Evolutionary conservation across 2,113 vertebrate genomes (phyloP).

Genomic region (Orycteropus afer): DNA sequence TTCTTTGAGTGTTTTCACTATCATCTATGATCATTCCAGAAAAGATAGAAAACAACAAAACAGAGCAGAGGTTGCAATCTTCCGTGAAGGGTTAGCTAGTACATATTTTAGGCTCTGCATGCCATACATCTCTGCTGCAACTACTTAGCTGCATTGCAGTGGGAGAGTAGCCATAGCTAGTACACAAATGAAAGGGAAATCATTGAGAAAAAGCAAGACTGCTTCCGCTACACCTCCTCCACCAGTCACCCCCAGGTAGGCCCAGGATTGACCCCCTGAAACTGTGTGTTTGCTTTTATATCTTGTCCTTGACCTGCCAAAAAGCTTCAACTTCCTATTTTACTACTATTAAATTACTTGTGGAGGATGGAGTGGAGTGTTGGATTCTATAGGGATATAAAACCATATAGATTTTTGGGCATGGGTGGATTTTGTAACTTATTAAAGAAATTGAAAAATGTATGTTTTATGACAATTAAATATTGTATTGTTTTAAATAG

Average conservation of each 20-base stretch:
- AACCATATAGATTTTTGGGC: not conserved
- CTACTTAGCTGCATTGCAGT: not conserved
- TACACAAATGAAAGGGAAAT: no score
- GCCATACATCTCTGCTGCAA: not conserved
- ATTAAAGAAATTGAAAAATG: not conserved
- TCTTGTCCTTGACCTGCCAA: not conserved
- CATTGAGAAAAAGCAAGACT: not conserved
- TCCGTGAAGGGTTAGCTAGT: not conserved
- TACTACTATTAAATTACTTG: not conserved
- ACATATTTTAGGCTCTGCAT: not conserved
- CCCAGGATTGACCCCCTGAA: not conserved
- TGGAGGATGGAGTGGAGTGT: not conserved
- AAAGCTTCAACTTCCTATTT: not conserved
- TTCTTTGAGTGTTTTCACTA: not conserved
- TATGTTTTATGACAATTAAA: slow-evolving; percentile 17
- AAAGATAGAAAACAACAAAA: not conserved
- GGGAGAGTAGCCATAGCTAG: no score
- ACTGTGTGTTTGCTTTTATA: not conserved
- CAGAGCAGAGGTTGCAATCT: not conserved
- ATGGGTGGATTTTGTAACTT: not conserved
- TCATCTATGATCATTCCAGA: not conserved
- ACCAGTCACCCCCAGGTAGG: not conserved
- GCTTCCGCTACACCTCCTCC: not conserved
- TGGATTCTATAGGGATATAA: not conserved
- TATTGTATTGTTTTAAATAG: slow-evolving; percentile 80